Conservation (phyloP, 2,888 invertebrate genomes). For the Eupeodes latifasciatus region DNA sequence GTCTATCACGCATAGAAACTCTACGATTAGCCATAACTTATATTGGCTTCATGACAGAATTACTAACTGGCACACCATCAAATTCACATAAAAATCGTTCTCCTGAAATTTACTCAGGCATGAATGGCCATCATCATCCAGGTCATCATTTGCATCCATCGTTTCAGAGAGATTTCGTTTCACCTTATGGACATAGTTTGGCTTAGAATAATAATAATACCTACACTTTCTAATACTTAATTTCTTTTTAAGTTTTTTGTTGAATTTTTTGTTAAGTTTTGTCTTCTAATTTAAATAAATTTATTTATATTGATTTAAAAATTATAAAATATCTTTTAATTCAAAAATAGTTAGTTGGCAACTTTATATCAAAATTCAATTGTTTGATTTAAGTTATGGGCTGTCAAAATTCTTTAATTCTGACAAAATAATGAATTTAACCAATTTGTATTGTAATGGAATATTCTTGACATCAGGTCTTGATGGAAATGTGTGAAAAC, state of each 20-base stretch:
- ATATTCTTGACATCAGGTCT: no score
- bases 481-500: no score
- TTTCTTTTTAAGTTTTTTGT: constrained; percentile 70
- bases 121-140: constrained; percentile 83
- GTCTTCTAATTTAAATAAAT: constrained; percentile 46
- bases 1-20: constrained; percentile 97
- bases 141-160: constrained; percentile 83
- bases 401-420: no score
- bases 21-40: constrained; percentile 97
- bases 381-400: no score
- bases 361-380: no score
- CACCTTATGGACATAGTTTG: constrained; percentile 83
- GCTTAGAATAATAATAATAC: constrained; percentile 76
- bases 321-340: no score
- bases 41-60: constrained; percentile 97
- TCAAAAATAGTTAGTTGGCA: no score
- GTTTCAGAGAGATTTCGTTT: constrained; percentile 83
- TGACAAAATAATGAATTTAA: no score
- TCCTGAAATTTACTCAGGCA: constrained; percentile 81
- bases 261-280: constrained; percentile 76
- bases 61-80: constrained; percentile 88
- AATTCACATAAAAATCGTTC: constrained; percentile 82
- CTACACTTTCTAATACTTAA: not conserved
- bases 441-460: no score
- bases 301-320: no score